These are phyloP conservation scores for Diabrotica virgifera DNA, from an alignment of 1,140 invertebrate genomes.

Conservation along the genomic window DNA sequence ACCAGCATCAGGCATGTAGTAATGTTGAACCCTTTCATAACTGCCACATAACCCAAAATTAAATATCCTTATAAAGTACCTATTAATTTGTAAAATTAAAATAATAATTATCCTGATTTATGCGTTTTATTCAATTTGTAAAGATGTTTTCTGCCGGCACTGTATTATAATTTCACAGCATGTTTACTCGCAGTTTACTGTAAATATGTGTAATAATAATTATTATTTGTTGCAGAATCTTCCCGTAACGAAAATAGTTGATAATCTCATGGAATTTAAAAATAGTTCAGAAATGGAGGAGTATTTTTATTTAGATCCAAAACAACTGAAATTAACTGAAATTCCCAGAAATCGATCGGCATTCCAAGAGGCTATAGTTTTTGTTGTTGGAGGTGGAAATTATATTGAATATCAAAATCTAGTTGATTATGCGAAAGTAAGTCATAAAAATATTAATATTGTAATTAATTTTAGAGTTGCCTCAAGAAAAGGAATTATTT, in stretches of 20 bases:
- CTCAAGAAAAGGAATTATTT: too few species aligned
- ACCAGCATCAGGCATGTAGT: too few species aligned
- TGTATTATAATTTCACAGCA: too few species aligned
- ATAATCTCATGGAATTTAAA: constrained; percentile 86
- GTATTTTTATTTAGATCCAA: constrained; percentile 90
- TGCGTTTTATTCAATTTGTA: too few species aligned
- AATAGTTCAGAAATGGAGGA: constrained; percentile 78
- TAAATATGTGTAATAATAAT: background rate
- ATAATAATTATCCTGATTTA: too few species aligned
- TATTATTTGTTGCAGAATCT: constrained; percentile 63
- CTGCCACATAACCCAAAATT: too few species aligned
- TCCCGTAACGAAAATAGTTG: constrained; percentile 87
- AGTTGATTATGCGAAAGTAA: constrained; percentile 87
- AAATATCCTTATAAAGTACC: too few species aligned
- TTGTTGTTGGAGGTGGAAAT: constrained; percentile 96
- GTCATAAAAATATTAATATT: constrained; percentile 5
- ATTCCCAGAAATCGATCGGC: constrained; percentile 63
- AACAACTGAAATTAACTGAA: constrained; percentile 75
- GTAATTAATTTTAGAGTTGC: constrained; percentile 12
- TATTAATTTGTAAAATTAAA: too few species aligned
- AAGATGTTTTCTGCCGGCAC: too few species aligned
- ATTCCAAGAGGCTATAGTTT: constrained; percentile 91
- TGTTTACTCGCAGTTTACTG: too few species aligned
- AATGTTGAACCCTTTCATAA: too few species aligned
- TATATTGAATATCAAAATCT: constrained; percentile 99